These are phyloP conservation scores for Poecile montanus DNA, from an alignment of 2,797 vertebrate species.

Conservation along the genomic window DNA sequence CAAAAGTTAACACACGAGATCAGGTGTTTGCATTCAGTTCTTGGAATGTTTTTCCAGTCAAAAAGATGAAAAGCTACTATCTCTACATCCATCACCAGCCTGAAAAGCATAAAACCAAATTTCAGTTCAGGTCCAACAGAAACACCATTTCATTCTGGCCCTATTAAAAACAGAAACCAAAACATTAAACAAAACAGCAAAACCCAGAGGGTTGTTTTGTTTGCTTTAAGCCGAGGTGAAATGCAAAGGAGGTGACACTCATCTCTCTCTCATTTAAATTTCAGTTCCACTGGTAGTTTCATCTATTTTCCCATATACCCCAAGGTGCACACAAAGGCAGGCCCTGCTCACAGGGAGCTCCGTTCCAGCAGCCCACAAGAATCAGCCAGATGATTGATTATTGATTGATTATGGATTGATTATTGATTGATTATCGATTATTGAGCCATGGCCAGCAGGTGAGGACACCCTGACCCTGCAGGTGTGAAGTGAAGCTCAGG, in stretches of 20 bases:
- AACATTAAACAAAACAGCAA: not conserved
- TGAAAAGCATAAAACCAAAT: not conserved
- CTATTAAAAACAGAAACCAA: not conserved
- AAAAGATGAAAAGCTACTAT: not conserved
- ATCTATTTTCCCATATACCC: not conserved
- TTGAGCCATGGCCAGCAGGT: not conserved
- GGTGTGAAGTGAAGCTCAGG: not conserved
- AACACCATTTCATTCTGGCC: not conserved
- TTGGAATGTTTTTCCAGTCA: not conserved
- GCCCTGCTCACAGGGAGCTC: not conserved
- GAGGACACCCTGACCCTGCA: not conserved
- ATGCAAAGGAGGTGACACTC: not conserved
- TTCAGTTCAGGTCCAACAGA: not conserved
- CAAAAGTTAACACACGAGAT: not conserved
- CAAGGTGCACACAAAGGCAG: not conserved
- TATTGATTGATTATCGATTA: too few relatives aligned
- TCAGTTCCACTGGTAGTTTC: not conserved
- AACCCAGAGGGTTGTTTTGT: not conserved
- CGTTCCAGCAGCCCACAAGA: not conserved
- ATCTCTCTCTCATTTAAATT: not conserved
- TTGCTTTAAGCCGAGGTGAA: not conserved
- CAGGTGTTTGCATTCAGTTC: not conserved
- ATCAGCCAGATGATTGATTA: not conserved
- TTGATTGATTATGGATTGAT: too few relatives aligned
- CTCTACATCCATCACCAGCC: not conserved